A percentile compares a stretch with the other conserved stretches of the same genome.
phyloP scores from a whole-genome alignment of 2,113 vertebrate genomes.

The Eolophus roseicapilla region DNA sequence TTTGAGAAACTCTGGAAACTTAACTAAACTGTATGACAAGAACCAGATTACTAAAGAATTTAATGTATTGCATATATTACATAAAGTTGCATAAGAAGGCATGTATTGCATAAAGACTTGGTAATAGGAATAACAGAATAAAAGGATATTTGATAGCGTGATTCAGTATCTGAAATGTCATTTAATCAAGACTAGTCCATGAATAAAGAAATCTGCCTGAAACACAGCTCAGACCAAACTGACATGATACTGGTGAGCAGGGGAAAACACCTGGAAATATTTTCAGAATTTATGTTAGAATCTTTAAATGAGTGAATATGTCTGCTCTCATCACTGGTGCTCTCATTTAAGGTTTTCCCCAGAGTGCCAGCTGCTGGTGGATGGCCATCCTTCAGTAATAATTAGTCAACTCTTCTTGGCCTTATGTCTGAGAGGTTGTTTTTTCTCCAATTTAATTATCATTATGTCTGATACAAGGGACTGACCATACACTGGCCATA shows the following conservation, averaged over 20 bases:
- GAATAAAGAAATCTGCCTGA: neutral
- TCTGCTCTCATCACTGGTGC: neutral
- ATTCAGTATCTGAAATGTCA: neutral
- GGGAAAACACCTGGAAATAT: neutral
- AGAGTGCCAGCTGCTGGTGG: neutral
- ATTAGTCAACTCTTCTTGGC: neutral
- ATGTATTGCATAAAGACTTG: neutral
- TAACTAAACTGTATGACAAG: neutral
- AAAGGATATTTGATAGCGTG: neutral
- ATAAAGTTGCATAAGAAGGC: neutral
- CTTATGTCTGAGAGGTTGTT: neutral
- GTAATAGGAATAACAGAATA: neutral
- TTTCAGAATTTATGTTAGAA: neutral
- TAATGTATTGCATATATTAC: neutral
- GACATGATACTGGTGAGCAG: neutral
- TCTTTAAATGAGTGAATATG: neutral
- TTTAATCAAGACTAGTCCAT: neutral
- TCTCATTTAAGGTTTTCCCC: neutral
- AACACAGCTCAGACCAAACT: neutral
- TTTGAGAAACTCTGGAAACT: neutral
- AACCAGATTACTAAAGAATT: neutral
- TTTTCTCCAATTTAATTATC: neutral
- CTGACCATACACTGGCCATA: neutral
- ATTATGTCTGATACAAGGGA: neutral
- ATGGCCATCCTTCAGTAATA: neutral